A percentile compares a stretch with the other conserved stretches of the same genome.
Evolutionary conservation across 2,888 invertebrate genomes (phyloP).

Genomic region (Gymnoscelis rufifasciata): DNA sequence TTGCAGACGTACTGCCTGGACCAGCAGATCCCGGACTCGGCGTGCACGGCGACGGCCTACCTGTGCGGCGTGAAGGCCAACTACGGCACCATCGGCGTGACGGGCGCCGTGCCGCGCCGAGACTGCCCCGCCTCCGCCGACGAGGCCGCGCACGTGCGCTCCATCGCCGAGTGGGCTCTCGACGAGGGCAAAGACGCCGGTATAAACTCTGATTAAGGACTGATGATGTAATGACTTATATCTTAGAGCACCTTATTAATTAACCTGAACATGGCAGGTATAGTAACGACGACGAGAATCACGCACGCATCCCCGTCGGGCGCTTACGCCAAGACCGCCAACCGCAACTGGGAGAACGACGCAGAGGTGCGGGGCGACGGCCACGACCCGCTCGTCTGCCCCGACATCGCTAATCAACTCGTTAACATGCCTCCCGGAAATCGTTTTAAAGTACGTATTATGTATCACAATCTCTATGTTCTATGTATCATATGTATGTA

Average conservation of each 20-base stretch:
- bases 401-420: conserved; percentile 87
- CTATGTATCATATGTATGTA: too few relatives aligned
- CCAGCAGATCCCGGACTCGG: conserved; percentile 83
- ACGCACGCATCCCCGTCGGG: conserved; percentile 88
- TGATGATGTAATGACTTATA: too few relatives aligned
- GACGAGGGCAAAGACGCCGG: conserved; percentile 50
- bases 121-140: conserved; percentile 80
- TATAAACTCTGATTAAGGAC: conserved; percentile 11
- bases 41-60: conserved; percentile 84
- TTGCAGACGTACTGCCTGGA: conserved; percentile 79
- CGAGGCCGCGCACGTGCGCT: conserved; percentile 74
- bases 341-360: conserved; percentile 85
- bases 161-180: conserved; percentile 83
- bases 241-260: too few relatives aligned
- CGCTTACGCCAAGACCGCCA: conserved; percentile 81
- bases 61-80: conserved; percentile 83
- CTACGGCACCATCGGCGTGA: conserved; percentile 81
- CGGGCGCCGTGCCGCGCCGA: conserved; percentile 75
- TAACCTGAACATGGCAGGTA: too few relatives aligned
- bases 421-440: conserved; percentile 18
- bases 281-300: conserved; percentile 85
- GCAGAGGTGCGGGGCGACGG: conserved; percentile 58
- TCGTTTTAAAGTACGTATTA: conserved; percentile 77
- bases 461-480: background rate
- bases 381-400: conserved; percentile 65